Base-by-base conservation (phyloP, 2,888 invertebrate genomes). In the Dusona sp. region DNA sequence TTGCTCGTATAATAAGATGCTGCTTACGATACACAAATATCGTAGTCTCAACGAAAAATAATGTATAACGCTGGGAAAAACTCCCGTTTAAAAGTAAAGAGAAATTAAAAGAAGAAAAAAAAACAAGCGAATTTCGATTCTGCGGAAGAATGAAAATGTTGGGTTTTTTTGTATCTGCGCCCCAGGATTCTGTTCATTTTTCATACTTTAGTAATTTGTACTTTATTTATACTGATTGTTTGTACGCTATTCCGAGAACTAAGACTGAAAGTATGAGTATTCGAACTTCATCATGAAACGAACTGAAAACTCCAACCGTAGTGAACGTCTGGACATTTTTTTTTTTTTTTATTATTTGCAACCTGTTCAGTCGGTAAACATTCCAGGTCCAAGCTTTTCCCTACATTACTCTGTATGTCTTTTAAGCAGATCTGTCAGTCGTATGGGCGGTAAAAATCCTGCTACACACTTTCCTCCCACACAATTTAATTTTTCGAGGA, bases 1-100 rank as follows among this genome's bases (percentile, higher is more conserved):
- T 79, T 72, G 80, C 65, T 36, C 73, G 45, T 68, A 67, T 77
- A 75, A 64, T 83, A 83, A 67, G 65, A 82, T 38, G 77, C 57
- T 82, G 84, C 78, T 74, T 83, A 84, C 79, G 65, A 79, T 89
- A 74, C 83, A 74, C n/a, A 68, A 87, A 48, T 86, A 83, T 67
- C 68, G 73, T 72, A 75, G 73, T 85, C 75, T 82, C 79, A 79
- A 79, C 65, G 79, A 88, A 85, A 65, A 86, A 75, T 33, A 48
- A 86, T 84, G 81, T 86, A 78, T 67, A 84, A 78, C 38, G 73
- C 79, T 67, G 67, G 67, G 68, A 78, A 25, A 19, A 51, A 73
- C 36, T 83, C 64, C 45, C 82, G 65, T 68, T 73, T 51, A 57
- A 79, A 81, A 78, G 61, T 22, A 25, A 79, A 64, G 33, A 79